Evolutionary conservation across 2,113 vertebrate species (phyloP).

Genomic region (Brachirus orientalis): DNA sequence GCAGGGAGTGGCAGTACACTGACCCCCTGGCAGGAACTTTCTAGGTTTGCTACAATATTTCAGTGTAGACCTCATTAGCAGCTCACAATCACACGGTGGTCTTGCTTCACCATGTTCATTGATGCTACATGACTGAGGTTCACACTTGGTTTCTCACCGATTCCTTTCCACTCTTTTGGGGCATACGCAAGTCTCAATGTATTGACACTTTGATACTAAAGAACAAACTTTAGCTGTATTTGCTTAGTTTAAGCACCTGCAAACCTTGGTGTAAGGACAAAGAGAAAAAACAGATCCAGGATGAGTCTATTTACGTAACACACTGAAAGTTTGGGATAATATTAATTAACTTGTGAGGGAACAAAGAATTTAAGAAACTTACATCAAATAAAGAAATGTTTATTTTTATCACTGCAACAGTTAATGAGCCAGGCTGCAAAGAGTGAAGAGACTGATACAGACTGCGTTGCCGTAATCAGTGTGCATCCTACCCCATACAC

Average conservation of each 20-base stretch:
- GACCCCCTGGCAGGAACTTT: conserved; percentile 20
- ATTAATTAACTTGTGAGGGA: conserved; percentile 13
- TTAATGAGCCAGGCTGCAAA: background rate
- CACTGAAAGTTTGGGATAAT: conserved; percentile 15
- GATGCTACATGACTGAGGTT: conserved; percentile 15
- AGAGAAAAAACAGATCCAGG: background rate
- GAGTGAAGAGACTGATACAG: background rate
- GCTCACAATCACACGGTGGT: conserved; percentile 35
- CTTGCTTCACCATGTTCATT: conserved; percentile 24
- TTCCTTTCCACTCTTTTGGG: conserved; percentile 6
- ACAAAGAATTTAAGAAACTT: background rate
- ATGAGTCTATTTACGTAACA: conserved; percentile 11
- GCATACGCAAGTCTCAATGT: background rate
- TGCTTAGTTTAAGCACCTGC: conserved; percentile 18
- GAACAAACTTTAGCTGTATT: conserved; percentile 21
- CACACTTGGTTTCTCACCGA: background rate
- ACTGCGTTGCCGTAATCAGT: conserved; percentile 3
- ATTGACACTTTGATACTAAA: conserved; percentile 33
- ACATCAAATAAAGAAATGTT: conserved; percentile 21
- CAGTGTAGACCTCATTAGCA: conserved; percentile 37
- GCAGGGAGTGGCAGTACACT: conserved; percentile 8
- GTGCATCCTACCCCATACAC: background rate
- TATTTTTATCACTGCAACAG: background rate
- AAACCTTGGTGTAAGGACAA: conserved; percentile 14
- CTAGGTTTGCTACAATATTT: conserved; percentile 36